A percentile compares a stretch with the other conserved stretches of the same genome.
These are phyloP conservation scores for Schrankia costaestrigalis DNA, from an alignment of 2,888 invertebrate species.

Conservation along the genomic window DNA sequence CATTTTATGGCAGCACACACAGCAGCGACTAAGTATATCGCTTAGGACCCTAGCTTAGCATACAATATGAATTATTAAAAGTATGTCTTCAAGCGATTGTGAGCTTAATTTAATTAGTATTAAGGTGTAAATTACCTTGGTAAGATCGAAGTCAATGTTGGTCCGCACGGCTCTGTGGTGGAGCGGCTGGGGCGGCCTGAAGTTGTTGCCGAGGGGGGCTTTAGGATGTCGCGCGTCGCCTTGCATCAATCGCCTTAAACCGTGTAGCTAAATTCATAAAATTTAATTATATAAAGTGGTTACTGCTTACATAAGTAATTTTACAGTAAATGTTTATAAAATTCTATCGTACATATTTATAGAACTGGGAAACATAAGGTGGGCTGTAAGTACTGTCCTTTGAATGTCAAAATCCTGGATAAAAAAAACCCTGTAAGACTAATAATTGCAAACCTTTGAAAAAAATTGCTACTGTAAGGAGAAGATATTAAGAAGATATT, in stretches of 20 bases:
- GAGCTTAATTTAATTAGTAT: constrained; percentile 18
- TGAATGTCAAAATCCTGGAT: too few relatives aligned
- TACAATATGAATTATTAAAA: constrained; percentile 38
- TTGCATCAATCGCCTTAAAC: constrained; percentile 91
- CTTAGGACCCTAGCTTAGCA: constrained; percentile 30
- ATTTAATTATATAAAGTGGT: constrained; percentile 36
- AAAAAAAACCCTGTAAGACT: too few relatives aligned
- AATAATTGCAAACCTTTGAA: too few relatives aligned
- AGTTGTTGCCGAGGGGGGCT: constrained; percentile 96
- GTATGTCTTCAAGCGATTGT: constrained; percentile 14
- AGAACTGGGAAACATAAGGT: too few relatives aligned
- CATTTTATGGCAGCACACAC: constrained; percentile 25
- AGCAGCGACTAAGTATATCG: constrained; percentile 32
- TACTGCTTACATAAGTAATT: constrained; percentile 18
- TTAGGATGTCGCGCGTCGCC: constrained; percentile 92
- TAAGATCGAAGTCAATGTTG: constrained; percentile 96
- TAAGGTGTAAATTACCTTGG: constrained; percentile 78
- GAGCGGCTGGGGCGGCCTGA: constrained; percentile 94
- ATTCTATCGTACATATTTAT: too few relatives aligned
- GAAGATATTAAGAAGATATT: too few relatives aligned
- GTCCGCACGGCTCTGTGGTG: constrained; percentile 97
- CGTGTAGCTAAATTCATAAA: constrained; percentile 85
- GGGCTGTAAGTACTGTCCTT: too few relatives aligned
- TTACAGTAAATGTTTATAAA: too few relatives aligned
- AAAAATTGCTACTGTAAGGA: too few relatives aligned